Conservation (phyloP, 2,888 invertebrate species). For the Drosophila paracracens region DNA sequence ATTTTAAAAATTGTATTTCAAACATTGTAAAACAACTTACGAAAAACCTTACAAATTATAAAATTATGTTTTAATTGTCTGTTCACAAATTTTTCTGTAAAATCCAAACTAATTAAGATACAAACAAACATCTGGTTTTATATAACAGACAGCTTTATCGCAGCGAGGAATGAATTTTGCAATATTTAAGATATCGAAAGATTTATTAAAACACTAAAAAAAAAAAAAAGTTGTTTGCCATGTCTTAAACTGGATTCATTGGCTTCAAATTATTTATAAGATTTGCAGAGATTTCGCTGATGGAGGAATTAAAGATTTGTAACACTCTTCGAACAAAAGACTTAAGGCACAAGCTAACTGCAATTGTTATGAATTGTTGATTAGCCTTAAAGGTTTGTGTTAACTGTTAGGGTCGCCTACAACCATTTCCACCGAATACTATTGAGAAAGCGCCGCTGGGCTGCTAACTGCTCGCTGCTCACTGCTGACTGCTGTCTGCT, state of each 20-base stretch:
- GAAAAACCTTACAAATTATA: background rate
- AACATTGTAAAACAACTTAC: background rate
- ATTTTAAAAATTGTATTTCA: background rate
- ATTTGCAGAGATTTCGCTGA: background rate
- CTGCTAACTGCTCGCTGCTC: constrained; percentile 1
- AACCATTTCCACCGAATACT: constrained; percentile 43
- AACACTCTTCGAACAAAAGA: constrained; percentile 19
- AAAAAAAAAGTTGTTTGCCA: background rate
- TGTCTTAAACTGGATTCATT: background rate
- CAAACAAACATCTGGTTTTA: constrained; percentile 10
- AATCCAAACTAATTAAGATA: constrained; percentile 18
- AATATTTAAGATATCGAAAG: background rate
- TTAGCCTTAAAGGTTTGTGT: background rate
- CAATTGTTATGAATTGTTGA: constrained; percentile 2
- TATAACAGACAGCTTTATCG: background rate
- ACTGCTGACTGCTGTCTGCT: constrained; percentile 36
- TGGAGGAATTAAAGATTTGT: background rate
- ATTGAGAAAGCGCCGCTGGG: constrained; percentile 51
- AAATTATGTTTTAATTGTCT: background rate
- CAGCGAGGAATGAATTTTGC: background rate
- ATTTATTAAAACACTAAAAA: background rate
- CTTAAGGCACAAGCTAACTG: constrained; percentile 38
- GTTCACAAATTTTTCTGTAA: background rate
- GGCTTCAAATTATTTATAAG: background rate
- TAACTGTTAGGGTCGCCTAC: constrained; percentile 31